Conservation (phyloP, 1,140 invertebrate species). For the Tetragonula clypearis region DNA sequence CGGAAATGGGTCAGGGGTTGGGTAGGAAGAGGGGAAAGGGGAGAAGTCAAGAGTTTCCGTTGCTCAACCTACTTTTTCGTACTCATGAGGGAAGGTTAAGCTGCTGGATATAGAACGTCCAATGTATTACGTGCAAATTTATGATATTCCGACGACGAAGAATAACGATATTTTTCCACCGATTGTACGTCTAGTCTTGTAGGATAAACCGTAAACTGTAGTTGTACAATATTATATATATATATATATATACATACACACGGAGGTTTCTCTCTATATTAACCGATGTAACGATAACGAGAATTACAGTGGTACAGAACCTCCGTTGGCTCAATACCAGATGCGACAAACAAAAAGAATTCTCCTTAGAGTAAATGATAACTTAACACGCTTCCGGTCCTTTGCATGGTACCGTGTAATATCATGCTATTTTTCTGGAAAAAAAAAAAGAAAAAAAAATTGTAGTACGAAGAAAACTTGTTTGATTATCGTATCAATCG, state of each 20-base stretch:
- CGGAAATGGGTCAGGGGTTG: neutral
- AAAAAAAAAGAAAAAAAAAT: neutral
- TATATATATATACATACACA: conserved; percentile 12
- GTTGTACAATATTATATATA: conserved; percentile 22
- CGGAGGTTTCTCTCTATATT: conserved; percentile 30
- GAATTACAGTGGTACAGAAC: conserved; percentile 11
- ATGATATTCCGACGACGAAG: conserved; percentile 69
- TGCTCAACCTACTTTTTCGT: conserved; percentile 37
- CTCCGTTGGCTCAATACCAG: conserved; percentile 43
- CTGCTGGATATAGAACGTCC: conserved; percentile 67
- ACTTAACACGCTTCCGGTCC: neutral
- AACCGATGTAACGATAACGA: conserved; percentile 50
- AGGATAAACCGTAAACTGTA: conserved; percentile 35
- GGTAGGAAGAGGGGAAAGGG: neutral
- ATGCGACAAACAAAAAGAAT: conserved; percentile 4
- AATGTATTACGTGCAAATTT: conserved; percentile 65
- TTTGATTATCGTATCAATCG: neutral
- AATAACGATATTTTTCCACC: conserved; percentile 75
- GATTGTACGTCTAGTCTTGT: conserved; percentile 60
- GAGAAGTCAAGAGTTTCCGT: conserved; percentile 22
- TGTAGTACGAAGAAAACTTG: neutral
- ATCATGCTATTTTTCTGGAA: conserved; percentile 23
- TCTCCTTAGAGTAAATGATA: conserved; percentile 12
- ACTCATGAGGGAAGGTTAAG: conserved; percentile 31
- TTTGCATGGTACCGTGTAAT: neutral